Evolutionary conservation across 2,797 vertebrate species (phyloP).

Genomic region (Percopsis omiscomaycus): DNA sequence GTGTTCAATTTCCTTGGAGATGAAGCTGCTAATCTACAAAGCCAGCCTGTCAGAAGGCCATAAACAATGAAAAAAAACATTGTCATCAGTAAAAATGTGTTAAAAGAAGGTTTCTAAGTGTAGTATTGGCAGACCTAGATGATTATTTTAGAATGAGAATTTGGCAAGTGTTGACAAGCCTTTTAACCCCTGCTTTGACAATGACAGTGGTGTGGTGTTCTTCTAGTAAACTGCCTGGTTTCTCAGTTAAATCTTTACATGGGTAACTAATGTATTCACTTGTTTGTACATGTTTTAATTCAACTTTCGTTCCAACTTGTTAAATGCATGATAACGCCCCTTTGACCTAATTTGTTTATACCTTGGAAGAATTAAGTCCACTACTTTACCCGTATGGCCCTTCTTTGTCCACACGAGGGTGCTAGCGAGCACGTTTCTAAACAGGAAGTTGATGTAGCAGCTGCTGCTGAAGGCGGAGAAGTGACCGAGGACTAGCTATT

Average conservation of each 20-base stretch:
- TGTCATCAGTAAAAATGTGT: conserved; percentile 76
- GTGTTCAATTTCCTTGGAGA: conserved; percentile 84
- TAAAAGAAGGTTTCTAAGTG: conserved; percentile 74
- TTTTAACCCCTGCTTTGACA: conserved; percentile 25
- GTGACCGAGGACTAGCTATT: conserved; percentile 23
- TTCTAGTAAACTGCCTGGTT: no score
- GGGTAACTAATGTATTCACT: no score
- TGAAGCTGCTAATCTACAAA: conserved; percentile 86
- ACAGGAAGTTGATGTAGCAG: conserved; percentile 19
- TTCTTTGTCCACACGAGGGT: conserved; percentile 24
- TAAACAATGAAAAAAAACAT: conserved; percentile 84
- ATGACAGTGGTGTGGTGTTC: neutral
- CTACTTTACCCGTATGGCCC: neutral
- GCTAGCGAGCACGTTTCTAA: conserved; percentile 4
- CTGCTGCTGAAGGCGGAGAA: conserved; percentile 23
- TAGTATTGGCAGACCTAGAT: conserved; percentile 74
- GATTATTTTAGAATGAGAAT: conserved; percentile 58
- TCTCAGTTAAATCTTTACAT: no score
- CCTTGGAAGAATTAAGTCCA: neutral
- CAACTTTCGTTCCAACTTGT: no score
- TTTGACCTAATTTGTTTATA: no score
- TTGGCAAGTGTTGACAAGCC: conserved; percentile 16
- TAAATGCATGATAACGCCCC: no score
- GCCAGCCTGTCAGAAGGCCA: conserved; percentile 84
- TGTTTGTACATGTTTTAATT: no score